A percentile compares a stretch with the other conserved stretches of the same genome.
phyloP scores from a whole-genome alignment of 2,113 vertebrate species.

The Ptychochromis oligacanthus region DNA sequence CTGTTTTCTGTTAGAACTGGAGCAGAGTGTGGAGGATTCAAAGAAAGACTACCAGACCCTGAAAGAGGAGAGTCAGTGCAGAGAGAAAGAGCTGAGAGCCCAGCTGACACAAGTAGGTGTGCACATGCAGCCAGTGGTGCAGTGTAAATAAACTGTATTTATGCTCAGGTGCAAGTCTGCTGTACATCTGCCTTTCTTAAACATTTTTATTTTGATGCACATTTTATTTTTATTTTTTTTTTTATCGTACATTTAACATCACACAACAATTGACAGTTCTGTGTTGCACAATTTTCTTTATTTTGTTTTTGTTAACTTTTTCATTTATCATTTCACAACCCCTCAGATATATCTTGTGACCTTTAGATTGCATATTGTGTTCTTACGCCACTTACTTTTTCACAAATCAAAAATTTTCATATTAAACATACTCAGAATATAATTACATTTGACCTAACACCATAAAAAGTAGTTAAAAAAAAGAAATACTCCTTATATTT shows the following conservation, averaged over 20 bases:
- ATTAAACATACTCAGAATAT: background rate
- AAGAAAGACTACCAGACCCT: slow-evolving; percentile 50
- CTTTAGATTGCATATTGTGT: background rate
- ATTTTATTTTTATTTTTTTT: background rate
- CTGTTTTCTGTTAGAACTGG: slow-evolving; percentile 50
- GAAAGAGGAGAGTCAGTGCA: slow-evolving; percentile 50
- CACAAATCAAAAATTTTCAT: background rate
- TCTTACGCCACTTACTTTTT: background rate
- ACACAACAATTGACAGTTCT: background rate
- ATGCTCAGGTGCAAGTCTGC: background rate
- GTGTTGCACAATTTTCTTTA: background rate
- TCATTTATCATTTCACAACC: background rate
- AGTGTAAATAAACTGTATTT: background rate
- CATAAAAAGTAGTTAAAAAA: background rate
- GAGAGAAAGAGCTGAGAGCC: slow-evolving; percentile 50
- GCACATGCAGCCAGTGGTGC: background rate
- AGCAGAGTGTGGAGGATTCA: slow-evolving; percentile 51
- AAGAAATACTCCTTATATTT: background rate
- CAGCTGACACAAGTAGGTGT: slow-evolving; percentile 55
- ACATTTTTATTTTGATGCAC: background rate
- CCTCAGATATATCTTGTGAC: background rate
- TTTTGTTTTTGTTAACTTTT: background rate
- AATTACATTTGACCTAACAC: background rate
- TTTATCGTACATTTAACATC: background rate
- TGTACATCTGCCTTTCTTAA: background rate